Percentiles rank a stretch among this genome's conserved stretches.
These are phyloP conservation scores for Monopis laevigella DNA, from an alignment of 2,888 invertebrate species.

Conservation along the genomic window DNA sequence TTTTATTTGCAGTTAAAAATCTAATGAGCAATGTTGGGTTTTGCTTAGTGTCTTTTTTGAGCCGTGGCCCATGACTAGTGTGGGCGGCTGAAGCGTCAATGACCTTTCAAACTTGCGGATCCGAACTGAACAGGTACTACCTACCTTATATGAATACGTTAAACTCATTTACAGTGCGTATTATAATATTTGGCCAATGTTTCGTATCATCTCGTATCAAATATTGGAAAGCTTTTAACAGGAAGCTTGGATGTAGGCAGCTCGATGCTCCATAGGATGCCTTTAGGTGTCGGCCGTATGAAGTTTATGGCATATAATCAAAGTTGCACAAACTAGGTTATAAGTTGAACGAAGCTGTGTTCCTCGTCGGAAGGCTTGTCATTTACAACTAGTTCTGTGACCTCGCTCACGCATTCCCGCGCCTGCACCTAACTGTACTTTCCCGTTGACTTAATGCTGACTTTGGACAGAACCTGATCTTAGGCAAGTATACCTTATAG, in stretches of 20 bases:
- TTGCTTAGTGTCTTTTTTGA: constrained; percentile 2
- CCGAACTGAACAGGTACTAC: constrained; percentile 56
- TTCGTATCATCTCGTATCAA: too few relatives aligned
- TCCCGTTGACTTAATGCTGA: constrained; percentile 64
- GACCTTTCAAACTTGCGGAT: constrained; percentile 62
- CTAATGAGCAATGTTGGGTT: background rate
- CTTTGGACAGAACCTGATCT: constrained; percentile 65
- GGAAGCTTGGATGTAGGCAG: too few relatives aligned
- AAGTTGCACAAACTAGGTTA: constrained; percentile 19
- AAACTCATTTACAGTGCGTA: too few relatives aligned
- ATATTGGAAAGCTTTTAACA: too few relatives aligned
- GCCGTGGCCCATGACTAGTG: constrained; percentile 4
- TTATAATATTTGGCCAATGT: too few relatives aligned
- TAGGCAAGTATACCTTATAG: constrained; percentile 58
- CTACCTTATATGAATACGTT: too few relatives aligned
- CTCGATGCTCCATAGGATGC: too few relatives aligned
- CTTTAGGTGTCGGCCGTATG: constrained; percentile 1
- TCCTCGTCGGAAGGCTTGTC: constrained; percentile 58
- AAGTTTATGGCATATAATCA: constrained; percentile 10
- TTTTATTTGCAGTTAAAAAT: background rate
- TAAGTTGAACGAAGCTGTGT: constrained; percentile 44
- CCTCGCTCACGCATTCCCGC: constrained; percentile 68
- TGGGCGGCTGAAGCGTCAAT: constrained; percentile 54
- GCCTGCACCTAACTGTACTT: constrained; percentile 67
- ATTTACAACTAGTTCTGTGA: constrained; percentile 67